Percentiles rank a stretch among this genome's conserved stretches.
Evolutionary conservation across 1,140 invertebrate genomes (phyloP).

Genomic region (Brachionus rubens): DNA sequence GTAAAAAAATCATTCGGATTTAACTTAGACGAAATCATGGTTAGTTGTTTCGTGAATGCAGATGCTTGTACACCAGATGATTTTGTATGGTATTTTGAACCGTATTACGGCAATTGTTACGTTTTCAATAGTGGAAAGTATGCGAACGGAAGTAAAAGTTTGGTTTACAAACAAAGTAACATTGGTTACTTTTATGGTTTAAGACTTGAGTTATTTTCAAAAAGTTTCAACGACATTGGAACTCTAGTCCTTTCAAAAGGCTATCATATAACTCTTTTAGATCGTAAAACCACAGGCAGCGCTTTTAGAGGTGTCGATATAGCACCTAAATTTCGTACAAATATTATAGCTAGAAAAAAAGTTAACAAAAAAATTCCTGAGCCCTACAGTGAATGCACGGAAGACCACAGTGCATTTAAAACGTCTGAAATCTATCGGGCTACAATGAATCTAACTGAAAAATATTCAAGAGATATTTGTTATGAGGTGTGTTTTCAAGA

Average conservation of each 20-base stretch:
- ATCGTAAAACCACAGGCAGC: background rate
- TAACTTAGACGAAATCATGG: background rate
- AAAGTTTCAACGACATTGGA: background rate
- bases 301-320: background rate
- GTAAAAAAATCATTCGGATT: background rate
- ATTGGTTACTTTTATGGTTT: background rate
- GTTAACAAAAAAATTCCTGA: background rate
- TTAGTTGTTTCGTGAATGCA: background rate
- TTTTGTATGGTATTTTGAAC: background rate
- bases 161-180: background rate
- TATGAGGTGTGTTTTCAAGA: background rate
- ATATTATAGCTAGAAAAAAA: background rate
- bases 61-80: background rate
- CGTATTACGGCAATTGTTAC: constrained; percentile 9
- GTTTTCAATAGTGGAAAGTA: background rate
- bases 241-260: background rate
- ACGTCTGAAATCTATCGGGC: background rate
- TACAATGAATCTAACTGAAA: background rate
- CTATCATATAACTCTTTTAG: background rate
- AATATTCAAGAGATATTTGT: background rate
- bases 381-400: background rate
- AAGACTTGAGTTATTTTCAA: background rate
- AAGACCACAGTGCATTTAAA: background rate
- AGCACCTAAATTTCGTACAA: background rate
- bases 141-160: background rate